A percentile compares a stretch with the other conserved stretches of the same genome.
Evolutionary conservation across 2,888 invertebrate species (phyloP).

Genomic region (Piscicola geometra): DNA sequence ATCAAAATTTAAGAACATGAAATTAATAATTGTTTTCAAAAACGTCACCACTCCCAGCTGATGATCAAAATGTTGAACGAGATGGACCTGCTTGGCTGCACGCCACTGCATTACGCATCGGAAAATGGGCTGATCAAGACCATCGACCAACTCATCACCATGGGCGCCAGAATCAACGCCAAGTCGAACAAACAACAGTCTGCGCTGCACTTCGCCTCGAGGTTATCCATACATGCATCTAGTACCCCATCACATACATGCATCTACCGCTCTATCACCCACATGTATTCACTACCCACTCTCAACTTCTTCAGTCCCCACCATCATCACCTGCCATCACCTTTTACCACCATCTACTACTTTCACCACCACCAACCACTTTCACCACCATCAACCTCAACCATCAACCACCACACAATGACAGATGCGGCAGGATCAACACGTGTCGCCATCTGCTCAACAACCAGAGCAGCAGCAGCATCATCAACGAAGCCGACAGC

Average conservation of each 20-base stretch:
- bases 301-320: too few species aligned
- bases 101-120: constrained; percentile 81
- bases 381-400: too few species aligned
- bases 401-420: not conserved
- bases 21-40: too few species aligned
- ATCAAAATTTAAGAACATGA: too few species aligned
- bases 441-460: constrained; percentile 40
- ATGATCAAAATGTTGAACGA: constrained; percentile 62
- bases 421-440: constrained; percentile 37
- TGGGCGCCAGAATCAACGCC: constrained; percentile 76
- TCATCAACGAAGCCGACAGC: constrained; percentile 84
- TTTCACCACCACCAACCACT: too few species aligned
- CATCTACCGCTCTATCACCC: too few species aligned
- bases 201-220: constrained; percentile 81
- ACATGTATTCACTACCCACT: too few species aligned
- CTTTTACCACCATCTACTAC: too few species aligned
- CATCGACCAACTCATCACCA: constrained; percentile 70
- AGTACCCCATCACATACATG: too few species aligned
- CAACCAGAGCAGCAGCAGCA: constrained; percentile 65
- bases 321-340: too few species aligned
- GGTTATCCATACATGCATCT: constrained; percentile 62
- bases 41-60: constrained; percentile 18
- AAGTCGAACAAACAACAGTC: constrained; percentile 84
- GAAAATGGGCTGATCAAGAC: constrained; percentile 71
- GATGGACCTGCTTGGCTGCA: constrained; percentile 76